Evolutionary conservation across 2,113 vertebrate species (phyloP).

Genomic region (Oreochromis niloticus): DNA sequence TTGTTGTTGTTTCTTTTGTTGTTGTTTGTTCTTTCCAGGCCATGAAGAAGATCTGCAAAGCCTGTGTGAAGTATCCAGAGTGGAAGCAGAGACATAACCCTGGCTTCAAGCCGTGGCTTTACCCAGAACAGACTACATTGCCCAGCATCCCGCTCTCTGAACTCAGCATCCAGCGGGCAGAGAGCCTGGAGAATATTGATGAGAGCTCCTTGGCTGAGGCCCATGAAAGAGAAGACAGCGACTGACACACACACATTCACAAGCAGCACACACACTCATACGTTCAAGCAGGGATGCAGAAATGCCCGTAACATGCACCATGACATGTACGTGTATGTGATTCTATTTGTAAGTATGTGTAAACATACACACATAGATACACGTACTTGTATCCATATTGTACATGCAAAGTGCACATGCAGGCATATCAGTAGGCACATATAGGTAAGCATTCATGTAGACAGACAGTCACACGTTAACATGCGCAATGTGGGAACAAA

Average conservation of each 20-base stretch:
- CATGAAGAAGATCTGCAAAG: conserved; percentile 92
- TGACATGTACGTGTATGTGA: background rate
- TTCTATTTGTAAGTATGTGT: conserved; percentile 3
- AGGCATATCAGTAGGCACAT: background rate
- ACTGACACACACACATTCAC: conserved; percentile 54
- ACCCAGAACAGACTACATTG: conserved; percentile 86
- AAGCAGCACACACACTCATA: background rate
- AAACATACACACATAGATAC: background rate
- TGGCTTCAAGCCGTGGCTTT: conserved; percentile 86
- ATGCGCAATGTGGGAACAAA: conserved; percentile 9
- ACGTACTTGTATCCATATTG: background rate
- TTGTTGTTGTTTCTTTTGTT: background rate
- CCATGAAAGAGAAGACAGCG: conserved; percentile 83
- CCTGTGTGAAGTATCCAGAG: conserved; percentile 84
- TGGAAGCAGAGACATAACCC: conserved; percentile 90
- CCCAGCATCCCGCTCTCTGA: conserved; percentile 79
- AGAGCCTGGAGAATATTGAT: conserved; percentile 93
- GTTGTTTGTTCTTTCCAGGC: conserved; percentile 64
- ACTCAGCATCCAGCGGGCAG: conserved; percentile 85
- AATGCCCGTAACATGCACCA: conserved; percentile 29
- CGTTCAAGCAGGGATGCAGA: conserved; percentile 35
- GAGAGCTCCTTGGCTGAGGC: conserved; percentile 81
- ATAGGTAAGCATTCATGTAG: conserved; percentile 2
- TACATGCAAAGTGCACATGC: background rate
- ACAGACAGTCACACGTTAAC: background rate